Evolutionary conservation across 1,140 invertebrate species (phyloP).

Genomic region (Leptopilina clavipes): DNA sequence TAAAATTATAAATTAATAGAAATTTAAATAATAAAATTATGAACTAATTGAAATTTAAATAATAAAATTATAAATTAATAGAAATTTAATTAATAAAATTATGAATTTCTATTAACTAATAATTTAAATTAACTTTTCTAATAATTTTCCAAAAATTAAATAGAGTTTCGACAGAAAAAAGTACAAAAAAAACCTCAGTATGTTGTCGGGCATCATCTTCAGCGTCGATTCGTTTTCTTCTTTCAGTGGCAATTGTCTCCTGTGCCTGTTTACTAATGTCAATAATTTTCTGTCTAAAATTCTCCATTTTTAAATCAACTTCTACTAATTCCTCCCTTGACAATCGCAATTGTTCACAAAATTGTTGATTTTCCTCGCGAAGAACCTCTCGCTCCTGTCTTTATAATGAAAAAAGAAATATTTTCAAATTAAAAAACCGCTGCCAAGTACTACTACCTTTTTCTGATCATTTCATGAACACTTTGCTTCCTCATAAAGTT

Average conservation of each 20-base stretch:
- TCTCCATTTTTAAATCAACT: constrained; percentile 72
- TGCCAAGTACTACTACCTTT: no score
- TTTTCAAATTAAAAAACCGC: no score
- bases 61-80: no score
- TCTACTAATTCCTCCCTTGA: constrained; percentile 76
- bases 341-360: constrained; percentile 75
- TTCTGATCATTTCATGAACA: no score
- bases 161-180: background rate
- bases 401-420: no score
- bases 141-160: constrained; percentile 20
- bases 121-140: no score
- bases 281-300: constrained; percentile 65
- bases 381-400: constrained; percentile 79
- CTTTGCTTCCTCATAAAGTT: no score
- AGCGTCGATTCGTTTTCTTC: constrained; percentile 74
- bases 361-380: constrained; percentile 78
- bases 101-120: no score
- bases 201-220: constrained; percentile 78
- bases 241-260: constrained; percentile 77
- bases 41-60: no score
- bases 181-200: constrained; percentile 72
- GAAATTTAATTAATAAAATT: no score
- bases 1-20: no score
- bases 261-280: constrained; percentile 73
- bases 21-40: no score